Base-by-base conservation (phyloP, 2,113 vertebrate genomes). In the Oenanthe oenanthe region DNA sequence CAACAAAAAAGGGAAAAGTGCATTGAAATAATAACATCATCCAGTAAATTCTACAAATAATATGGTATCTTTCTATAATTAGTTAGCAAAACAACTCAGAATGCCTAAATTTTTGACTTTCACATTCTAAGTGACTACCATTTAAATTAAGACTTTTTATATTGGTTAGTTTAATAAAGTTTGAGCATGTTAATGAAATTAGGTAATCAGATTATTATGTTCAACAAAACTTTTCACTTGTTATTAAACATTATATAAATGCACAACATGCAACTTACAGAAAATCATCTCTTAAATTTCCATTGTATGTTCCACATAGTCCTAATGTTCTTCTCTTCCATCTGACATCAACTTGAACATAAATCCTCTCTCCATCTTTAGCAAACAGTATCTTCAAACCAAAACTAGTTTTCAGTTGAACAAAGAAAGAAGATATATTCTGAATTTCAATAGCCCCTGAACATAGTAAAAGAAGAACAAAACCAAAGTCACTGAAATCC, bases 241-340 rank as follows among this genome's bases (percentile, higher is more conserved):
- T 81, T 86, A 22, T 48, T 90, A 89, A 78, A 81, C 6, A 71
- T 4, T 45, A 22, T 31, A 45, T 57, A 86, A 92, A 63, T 10
- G 5, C 51, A 65, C 63, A 68, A 61, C 61, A 78, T 77, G 21
- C 50, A 78, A 95, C 99, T 99, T 97, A 99, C 99, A 99, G 98
- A 97, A 99, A 99, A 97, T 99, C 99, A 95, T 99, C 99, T 86
- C 99, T 98, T 94, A 99, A 98, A 95, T 99, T 99, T 81, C 99
- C 99, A 61, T 99, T 99, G 95, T 99, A 99, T 2, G 99, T 99
- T 96, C 99, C 99, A 97, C 99, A 99, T 9, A 99, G 98, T 83
- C 99, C 99, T 74, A 99, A 88, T 0, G 99, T 99, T 96, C 98
- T 98, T 89, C 98, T 98, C 75, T 97, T 99, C 99, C 99, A 99